These are phyloP conservation scores for Loriculus beryllinus DNA, from an alignment of 2,797 vertebrate species.

Conservation along the genomic window DNA sequence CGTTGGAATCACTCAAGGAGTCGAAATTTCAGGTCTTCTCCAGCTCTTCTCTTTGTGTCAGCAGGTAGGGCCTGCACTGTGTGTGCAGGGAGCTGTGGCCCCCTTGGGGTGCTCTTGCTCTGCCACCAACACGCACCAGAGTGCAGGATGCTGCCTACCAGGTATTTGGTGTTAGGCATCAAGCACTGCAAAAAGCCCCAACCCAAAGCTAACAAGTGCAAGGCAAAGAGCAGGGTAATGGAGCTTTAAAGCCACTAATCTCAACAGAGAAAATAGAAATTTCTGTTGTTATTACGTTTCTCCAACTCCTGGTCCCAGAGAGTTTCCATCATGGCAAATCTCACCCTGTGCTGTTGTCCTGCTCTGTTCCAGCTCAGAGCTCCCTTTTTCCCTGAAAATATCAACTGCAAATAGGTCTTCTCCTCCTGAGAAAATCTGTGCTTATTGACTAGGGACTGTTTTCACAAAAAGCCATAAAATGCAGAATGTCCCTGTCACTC, in stretches of 20 bases:
- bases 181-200: not conserved
- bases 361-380: not conserved
- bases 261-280: not conserved
- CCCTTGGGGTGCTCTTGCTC: not conserved
- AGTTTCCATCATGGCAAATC: not conserved
- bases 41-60: not conserved
- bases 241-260: not conserved
- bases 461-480: not conserved
- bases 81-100: not conserved
- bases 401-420: not conserved
- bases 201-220: not conserved
- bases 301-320: not conserved
- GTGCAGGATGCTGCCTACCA: not conserved
- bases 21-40: not conserved
- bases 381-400: not conserved
- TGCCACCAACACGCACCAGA: accelerated
- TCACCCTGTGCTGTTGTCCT: not conserved
- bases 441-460: not conserved
- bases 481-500: not conserved
- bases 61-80: accelerated
- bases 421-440: not conserved
- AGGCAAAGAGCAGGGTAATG: not conserved
- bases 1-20: not conserved
- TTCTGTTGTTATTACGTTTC: not conserved
- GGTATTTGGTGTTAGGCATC: not conserved